Evolutionary conservation across 2,797 vertebrate species (phyloP).

Genomic region (Picus viridis): DNA sequence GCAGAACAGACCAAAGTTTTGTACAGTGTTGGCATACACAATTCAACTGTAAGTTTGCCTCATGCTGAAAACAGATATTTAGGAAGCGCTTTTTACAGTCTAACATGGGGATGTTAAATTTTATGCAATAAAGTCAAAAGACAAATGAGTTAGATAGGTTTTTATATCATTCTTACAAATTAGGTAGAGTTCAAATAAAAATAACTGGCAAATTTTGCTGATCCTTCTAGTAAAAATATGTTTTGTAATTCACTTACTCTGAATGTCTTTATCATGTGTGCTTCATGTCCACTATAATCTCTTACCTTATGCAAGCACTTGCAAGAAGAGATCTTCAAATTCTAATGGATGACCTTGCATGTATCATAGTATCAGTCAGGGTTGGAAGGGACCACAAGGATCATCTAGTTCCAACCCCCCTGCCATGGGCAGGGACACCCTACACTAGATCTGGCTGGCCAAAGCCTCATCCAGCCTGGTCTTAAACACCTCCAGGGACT

Average conservation of each 20-base stretch:
- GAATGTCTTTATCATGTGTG: neutral
- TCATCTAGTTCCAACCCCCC: no score
- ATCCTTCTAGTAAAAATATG: neutral
- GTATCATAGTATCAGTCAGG: no score
- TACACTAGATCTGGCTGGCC: no score
- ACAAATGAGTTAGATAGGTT: neutral
- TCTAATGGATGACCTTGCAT: neutral
- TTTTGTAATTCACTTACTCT: neutral
- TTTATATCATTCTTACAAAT: neutral
- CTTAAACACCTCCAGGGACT: no score
- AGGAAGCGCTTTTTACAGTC: neutral
- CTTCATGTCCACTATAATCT: neutral
- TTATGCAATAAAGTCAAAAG: neutral
- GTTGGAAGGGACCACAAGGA: no score
- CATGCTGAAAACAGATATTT: neutral
- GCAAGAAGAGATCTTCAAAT: neutral
- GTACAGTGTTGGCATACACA: neutral
- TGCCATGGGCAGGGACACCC: no score
- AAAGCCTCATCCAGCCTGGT: no score
- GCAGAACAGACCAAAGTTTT: neutral
- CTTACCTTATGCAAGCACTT: neutral
- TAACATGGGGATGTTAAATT: neutral
- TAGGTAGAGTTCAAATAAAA: neutral
- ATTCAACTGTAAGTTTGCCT: neutral
- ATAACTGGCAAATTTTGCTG: neutral